Conservation (phyloP, 2,888 invertebrate genomes). For the Archips xylosteana region DNA sequence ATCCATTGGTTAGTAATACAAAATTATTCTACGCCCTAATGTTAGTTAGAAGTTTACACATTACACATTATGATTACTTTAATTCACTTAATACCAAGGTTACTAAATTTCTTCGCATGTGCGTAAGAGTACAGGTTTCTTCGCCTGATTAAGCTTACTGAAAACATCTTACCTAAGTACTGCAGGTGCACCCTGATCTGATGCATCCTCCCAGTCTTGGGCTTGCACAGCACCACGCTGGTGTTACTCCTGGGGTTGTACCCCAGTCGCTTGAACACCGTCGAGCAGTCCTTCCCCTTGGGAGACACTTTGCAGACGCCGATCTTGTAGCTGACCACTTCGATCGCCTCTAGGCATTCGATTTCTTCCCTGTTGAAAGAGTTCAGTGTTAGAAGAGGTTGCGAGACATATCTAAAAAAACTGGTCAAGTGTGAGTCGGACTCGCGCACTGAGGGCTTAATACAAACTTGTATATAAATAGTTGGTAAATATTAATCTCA, state of each 20-base stretch:
- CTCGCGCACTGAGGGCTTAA: no score
- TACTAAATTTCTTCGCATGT: no score
- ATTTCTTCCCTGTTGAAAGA: conserved; percentile 88
- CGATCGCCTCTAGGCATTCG: conserved; percentile 95
- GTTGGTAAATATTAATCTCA: no score
- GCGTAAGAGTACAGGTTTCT: no score
- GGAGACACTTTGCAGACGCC: conserved; percentile 97
- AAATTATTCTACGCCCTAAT: no score
- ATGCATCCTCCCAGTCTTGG: conserved; percentile 99
- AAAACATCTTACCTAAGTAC: conserved; percentile 91
- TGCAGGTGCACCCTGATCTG: conserved; percentile 99
- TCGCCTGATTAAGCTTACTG: neutral
- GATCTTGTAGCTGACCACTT: conserved; percentile 97
- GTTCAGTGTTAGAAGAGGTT: neutral
- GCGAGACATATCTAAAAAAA: no score
- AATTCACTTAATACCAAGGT: no score
- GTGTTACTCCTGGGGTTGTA: conserved; percentile 95
- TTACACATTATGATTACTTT: no score
- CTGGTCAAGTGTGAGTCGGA: no score
- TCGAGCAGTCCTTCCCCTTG: conserved; percentile 96
- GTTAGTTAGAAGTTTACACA: no score
- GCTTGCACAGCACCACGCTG: conserved; percentile 97
- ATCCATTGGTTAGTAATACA: no score
- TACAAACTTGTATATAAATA: no score
- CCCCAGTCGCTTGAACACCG: conserved; percentile 95